These are phyloP conservation scores for Cololabis saira DNA, from an alignment of 2,113 vertebrate species.

Conservation along the genomic window DNA sequence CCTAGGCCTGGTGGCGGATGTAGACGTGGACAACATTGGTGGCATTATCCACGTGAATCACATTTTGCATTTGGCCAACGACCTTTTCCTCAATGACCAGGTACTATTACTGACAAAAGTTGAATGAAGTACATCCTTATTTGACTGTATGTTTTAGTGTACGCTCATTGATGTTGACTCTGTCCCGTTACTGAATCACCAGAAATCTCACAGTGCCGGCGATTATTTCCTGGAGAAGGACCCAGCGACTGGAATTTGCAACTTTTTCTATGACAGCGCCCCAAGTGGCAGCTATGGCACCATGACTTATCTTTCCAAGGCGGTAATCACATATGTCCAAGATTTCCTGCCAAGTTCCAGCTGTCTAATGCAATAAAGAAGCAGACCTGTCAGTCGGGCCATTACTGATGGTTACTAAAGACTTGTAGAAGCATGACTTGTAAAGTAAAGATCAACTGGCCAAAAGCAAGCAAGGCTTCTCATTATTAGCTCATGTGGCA, in stretches of 20 bases:
- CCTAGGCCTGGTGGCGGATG: slow-evolving; percentile 89
- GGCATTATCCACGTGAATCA: slow-evolving; percentile 89
- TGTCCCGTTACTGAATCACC: slow-evolving; percentile 23
- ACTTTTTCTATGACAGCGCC: slow-evolving; percentile 96
- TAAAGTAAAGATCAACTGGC: background rate
- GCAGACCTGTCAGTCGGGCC: background rate
- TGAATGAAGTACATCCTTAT: background rate
- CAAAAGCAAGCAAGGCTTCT: slow-evolving; percentile 19
- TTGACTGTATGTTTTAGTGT: background rate
- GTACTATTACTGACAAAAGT: slow-evolving; percentile 65
- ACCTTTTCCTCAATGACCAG: slow-evolving; percentile 94
- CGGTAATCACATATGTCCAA: slow-evolving; percentile 88
- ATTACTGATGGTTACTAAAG: background rate
- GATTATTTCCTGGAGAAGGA: slow-evolving; percentile 93
- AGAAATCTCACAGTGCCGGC: slow-evolving; percentile 87
- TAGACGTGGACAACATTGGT: slow-evolving; percentile 91
- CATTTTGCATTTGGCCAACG: slow-evolving; percentile 92
- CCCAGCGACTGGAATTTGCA: slow-evolving; percentile 91
- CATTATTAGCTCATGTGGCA: slow-evolving; percentile 21
- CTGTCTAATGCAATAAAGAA: slow-evolving; percentile 90
- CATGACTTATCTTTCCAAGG: slow-evolving; percentile 97
- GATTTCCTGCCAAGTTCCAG: slow-evolving; percentile 92
- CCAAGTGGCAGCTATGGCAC: slow-evolving; percentile 96
- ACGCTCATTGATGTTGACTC: background rate
- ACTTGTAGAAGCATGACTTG: slow-evolving; percentile 3